These are phyloP conservation scores for Semaprochilodus insignis DNA, from an alignment of 2,797 vertebrate species.

Conservation along the genomic window DNA sequence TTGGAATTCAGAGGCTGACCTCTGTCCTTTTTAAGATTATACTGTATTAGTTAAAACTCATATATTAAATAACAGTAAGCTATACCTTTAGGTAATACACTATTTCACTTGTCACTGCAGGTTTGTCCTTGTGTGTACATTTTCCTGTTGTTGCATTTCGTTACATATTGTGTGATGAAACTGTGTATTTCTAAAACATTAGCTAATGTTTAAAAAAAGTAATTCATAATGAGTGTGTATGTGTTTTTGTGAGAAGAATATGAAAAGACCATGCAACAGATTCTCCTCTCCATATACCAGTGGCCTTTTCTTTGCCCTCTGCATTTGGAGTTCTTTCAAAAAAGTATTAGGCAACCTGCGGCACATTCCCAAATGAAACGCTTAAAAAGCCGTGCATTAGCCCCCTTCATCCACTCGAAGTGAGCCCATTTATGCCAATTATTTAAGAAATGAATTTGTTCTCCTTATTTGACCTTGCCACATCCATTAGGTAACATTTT, in stretches of 20 bases:
- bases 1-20: no score
- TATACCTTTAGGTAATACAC: no score
- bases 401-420: slow-evolving; percentile 73
- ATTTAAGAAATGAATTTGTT: slow-evolving; percentile 68
- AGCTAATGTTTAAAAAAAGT: neutral
- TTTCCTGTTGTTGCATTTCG: neutral
- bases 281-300: neutral
- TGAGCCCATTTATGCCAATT: slow-evolving; percentile 77
- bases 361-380: slow-evolving; percentile 71
- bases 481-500: slow-evolving; percentile 77
- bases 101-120: no score
- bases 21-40: no score
- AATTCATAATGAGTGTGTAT: neutral
- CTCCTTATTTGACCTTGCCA: slow-evolving; percentile 78
- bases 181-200: neutral
- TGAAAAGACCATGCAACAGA: neutral
- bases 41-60: no score
- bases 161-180: neutral
- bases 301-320: slow-evolving; percentile 24
- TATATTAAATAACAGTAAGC: no score
- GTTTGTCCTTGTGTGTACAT: neutral
- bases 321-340: slow-evolving; percentile 32
- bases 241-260: neutral
- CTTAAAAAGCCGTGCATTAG: slow-evolving; percentile 73
- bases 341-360: slow-evolving; percentile 63